A percentile compares a stretch with the other conserved stretches of the same genome.
phyloP scores from a whole-genome alignment of 2,888 invertebrate genomes.

The Nomada flava region DNA sequence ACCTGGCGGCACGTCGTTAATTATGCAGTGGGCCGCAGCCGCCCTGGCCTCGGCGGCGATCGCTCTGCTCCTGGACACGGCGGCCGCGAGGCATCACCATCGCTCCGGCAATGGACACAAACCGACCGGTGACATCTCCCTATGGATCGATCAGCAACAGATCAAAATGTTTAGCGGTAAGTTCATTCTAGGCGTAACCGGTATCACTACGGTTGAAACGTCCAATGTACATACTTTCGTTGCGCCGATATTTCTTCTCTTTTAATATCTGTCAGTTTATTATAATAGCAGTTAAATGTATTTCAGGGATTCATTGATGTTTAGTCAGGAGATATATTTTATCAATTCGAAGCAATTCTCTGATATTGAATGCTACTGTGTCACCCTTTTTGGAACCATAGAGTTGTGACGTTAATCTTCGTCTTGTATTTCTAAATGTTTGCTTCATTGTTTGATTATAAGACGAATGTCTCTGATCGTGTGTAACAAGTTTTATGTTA shows the following conservation, averaged over 20 bases:
- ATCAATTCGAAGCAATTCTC: not conserved
- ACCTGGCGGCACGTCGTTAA: slow-evolving; percentile 68
- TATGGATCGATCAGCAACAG: slow-evolving; percentile 97
- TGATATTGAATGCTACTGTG: not conserved
- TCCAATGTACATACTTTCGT: not conserved
- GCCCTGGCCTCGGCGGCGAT: slow-evolving; percentile 77
- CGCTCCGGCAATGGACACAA: slow-evolving; percentile 79
- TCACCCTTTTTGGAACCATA: not conserved
- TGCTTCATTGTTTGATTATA: not conserved
- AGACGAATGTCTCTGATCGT: too few species aligned
- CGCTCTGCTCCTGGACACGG: slow-evolving; percentile 72
- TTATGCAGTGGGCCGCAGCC: slow-evolving; percentile 80
- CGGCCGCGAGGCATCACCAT: slow-evolving; percentile 78
- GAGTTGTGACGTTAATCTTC: not conserved
- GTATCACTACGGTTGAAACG: not conserved
- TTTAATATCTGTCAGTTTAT: too few species aligned
- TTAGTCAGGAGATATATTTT: not conserved
- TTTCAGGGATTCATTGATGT: too few species aligned
- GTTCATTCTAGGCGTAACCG: slow-evolving; percentile 65
- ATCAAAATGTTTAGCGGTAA: slow-evolving; percentile 96
- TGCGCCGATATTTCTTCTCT: not conserved
- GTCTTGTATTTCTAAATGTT: not conserved
- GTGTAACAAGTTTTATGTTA: too few species aligned
- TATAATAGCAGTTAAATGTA: too few species aligned
- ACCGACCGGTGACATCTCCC: slow-evolving; percentile 88